A percentile compares a stretch with the other conserved stretches of the same genome.
These are phyloP conservation scores for Trinectes maculatus DNA, from an alignment of 2,113 vertebrate genomes.

Conservation along the genomic window DNA sequence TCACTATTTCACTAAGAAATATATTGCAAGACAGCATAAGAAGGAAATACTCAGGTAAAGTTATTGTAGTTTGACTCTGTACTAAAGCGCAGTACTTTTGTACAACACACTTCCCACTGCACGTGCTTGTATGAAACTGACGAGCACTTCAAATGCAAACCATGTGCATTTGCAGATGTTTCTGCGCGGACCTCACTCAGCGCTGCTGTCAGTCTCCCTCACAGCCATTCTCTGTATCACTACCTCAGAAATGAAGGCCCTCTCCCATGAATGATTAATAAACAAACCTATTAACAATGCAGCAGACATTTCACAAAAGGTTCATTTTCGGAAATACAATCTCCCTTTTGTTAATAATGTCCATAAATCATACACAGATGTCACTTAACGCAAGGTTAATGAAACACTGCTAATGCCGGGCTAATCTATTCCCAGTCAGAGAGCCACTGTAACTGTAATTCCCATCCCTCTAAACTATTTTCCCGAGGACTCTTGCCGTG, in stretches of 20 bases:
- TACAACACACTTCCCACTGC: neutral
- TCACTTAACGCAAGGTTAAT: conserved; percentile 84
- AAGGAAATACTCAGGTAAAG: neutral
- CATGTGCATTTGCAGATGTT: conserved; percentile 15
- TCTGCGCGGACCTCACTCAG: conserved; percentile 20
- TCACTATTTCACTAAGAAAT: neutral
- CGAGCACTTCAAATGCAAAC: conserved; percentile 14
- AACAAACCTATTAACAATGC: conserved; percentile 80
- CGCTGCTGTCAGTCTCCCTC: conserved; percentile 55
- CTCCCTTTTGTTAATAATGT: conserved; percentile 83
- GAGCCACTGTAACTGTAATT: conserved; percentile 75
- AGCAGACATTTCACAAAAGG: conserved; percentile 77
- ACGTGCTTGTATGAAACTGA: neutral
- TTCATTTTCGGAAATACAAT: conserved; percentile 82
- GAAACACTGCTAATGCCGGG: conserved; percentile 81
- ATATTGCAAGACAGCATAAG: neutral
- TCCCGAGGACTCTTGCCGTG: conserved; percentile 39
- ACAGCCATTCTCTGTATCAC: conserved; percentile 57
- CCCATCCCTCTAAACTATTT: conserved; percentile 73
- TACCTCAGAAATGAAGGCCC: conserved; percentile 65
- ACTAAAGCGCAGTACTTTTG: neutral
- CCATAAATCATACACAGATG: conserved; percentile 80
- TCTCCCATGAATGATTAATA: conserved; percentile 80
- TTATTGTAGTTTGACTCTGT: neutral
- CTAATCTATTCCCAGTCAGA: conserved; percentile 81